phyloP scores from a whole-genome alignment of 2,113 vertebrate species.

The Oceanites oceanicus region DNA sequence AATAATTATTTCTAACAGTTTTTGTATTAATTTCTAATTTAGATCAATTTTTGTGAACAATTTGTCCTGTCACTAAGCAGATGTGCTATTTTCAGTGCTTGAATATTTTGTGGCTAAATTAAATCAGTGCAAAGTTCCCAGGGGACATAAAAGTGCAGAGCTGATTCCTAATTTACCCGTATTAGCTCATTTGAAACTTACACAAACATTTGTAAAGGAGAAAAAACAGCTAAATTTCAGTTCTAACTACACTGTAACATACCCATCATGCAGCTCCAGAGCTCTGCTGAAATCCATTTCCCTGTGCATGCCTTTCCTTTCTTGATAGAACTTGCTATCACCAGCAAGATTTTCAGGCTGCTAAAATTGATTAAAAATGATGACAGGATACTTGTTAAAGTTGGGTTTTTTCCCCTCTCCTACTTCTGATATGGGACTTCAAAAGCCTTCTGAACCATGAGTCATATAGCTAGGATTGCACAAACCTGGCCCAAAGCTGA shows the following conservation, averaged over 20 bases:
- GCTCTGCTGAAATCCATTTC: not conserved
- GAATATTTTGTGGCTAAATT: not conserved
- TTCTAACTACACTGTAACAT: not conserved
- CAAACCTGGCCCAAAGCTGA: not conserved
- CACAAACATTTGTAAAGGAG: not conserved
- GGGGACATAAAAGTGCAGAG: not conserved
- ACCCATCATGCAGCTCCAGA: not conserved
- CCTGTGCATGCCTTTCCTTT: not conserved
- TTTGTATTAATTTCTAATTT: slow-evolving; percentile 13
- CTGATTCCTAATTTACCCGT: not conserved
- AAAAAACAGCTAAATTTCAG: not conserved
- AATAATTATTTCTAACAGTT: not conserved
- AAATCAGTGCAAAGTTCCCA: not conserved
- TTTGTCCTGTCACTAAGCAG: not conserved
- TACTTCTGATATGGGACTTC: not conserved
- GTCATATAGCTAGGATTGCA: not conserved
- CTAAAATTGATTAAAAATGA: not conserved
- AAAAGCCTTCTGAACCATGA: slow-evolving; percentile 16
- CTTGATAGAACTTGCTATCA: not conserved
- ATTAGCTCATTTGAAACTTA: not conserved
- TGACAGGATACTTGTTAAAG: not conserved
- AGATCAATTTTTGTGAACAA: not conserved
- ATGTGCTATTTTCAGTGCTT: not conserved
- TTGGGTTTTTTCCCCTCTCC: not conserved
- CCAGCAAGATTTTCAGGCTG: not conserved